phyloP scores from a whole-genome alignment of 2,888 invertebrate genomes.

The Cylindroiulus punctatus region DNA sequence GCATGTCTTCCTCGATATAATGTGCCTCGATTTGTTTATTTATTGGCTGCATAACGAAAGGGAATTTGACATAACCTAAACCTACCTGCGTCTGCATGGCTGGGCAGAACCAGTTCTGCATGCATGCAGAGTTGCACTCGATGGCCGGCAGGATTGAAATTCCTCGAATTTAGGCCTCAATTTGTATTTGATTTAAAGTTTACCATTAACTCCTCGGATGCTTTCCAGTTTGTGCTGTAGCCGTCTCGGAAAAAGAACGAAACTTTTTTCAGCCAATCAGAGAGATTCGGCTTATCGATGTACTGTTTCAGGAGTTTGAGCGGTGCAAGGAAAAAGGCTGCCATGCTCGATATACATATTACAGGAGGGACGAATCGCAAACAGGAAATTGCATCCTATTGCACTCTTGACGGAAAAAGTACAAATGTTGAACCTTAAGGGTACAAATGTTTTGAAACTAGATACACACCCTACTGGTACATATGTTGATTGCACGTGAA shows the following conservation, averaged over 20 bases:
- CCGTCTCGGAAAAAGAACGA: background rate
- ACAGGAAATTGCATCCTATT: no score
- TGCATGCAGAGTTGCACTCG: background rate
- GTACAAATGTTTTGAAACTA: no score
- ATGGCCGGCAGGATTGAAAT: background rate
- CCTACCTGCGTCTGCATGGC: background rate
- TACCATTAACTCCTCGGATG: background rate
- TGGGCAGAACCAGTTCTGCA: background rate
- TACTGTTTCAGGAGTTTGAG: no score
- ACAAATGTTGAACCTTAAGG: no score
- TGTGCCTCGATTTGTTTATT: slow-evolving; percentile 39
- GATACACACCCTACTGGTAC: no score
- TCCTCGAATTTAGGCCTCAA: background rate
- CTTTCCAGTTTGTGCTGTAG: slow-evolving; percentile 15
- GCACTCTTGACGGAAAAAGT: no score
- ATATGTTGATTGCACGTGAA: no score
- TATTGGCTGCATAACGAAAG: slow-evolving; percentile 29
- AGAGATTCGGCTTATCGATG: no score
- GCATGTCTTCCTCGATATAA: slow-evolving; percentile 20
- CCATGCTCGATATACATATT: no score
- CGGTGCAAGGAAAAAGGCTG: no score
- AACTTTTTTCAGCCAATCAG: no score
- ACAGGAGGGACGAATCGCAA: no score
- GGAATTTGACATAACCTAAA: background rate
- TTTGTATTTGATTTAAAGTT: background rate